Evolutionary conservation across 1,140 invertebrate species (phyloP), one percentile per base, ranked within the genome.

Genomic region (Drosophila subpulchrella): DNA sequence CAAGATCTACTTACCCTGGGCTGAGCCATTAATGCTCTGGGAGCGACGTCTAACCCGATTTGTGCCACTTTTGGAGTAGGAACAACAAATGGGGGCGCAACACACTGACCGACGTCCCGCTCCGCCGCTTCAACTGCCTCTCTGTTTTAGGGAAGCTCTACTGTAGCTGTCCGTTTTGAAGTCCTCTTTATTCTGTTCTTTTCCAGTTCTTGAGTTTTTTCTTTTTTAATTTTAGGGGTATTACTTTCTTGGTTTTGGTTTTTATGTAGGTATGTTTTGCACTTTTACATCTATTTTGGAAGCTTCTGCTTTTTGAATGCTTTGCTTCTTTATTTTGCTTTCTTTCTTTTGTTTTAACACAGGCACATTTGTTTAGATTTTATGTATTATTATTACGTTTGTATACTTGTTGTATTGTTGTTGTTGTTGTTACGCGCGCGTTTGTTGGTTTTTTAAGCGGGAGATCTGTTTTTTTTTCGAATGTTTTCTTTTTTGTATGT

Each of bases 1-100:
- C 6, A 0, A 0, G 17, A 4, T 38, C 0, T 66, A 92, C 91
- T 91, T 83, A 92, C 91, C 91, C 91, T 92, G 82, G 91, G 91
- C 91, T 92, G 91, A 92, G 91, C 91, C 91, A 92, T 92, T 91
- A 92, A 92, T 92, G 91, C 91, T 92, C 91, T 91, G 77, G 91
- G 91, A 92, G 91, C 91, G 91, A 91, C 79, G 77, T 92, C 91
- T 86, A 92, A 81, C 91, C 91, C 91, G 91, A 92, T 86, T 92
- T 92, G 91, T 92, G 91, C 91, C 91, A 92, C 91, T 92, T 92
- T 92, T 92, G 81, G 84, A 79, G 67, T 79, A 79, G 66, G 75
- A 81, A 70, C 61, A 62, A 91, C 90, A 61, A 80, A 65, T 72
- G 85, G 85, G 85, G 84, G 71, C 75, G 71, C 81, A 82, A 91